Evolutionary conservation across 2,888 invertebrate species (phyloP), one percentile per base, ranked within the genome.

Genomic region (Limulus polyphemus): DNA sequence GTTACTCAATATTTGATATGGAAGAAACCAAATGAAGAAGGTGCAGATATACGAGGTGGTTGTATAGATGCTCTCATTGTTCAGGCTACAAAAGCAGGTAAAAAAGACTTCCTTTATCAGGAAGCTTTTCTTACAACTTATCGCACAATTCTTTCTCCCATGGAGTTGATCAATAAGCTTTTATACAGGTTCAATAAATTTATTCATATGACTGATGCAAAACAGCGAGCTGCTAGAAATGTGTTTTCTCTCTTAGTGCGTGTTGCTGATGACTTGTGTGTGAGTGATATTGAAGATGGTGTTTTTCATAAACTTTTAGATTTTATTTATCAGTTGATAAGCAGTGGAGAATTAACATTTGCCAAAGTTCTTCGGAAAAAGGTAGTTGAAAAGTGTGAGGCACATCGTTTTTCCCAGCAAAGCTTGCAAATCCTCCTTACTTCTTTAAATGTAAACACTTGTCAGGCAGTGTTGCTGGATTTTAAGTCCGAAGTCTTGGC

Each of bases 101-200:
- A 91, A 81, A 87, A 81, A 90, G 90, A 90, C 78, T 88, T 92
- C 78, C 83, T 90, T 77, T 94, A 90, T 79, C 92, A 93, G 81
- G 98, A 99, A 81, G 97, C 98, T 68, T 99, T 99, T 79, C 83
- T 98, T 71, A 92, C 95, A 60, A 99, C 98, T 65, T 99, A 98
- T 79, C 83, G 97, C 71, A 97, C 95, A 65, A 95, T 97, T 80
- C 86, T 97, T 75, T 82, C 88, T 64, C 92, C 97, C 46, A 79
- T 84, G 73, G 89, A 88, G 70, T 81, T 97, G 70, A 84, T 95
- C 70, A 84, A 85, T 73, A 91, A 94, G 74, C 80, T 97, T 62
- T 85, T 90, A 74, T 83, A 87, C 74, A 83, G 85, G 72, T 88
- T 82, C 79, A 85, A 85, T 75, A 81, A 84, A 70, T 87, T 90